A percentile compares a stretch with the other conserved stretches of the same genome.
Evolutionary conservation across 2,113 vertebrate species (phyloP).

Genomic region (Pelusios castaneus): DNA sequence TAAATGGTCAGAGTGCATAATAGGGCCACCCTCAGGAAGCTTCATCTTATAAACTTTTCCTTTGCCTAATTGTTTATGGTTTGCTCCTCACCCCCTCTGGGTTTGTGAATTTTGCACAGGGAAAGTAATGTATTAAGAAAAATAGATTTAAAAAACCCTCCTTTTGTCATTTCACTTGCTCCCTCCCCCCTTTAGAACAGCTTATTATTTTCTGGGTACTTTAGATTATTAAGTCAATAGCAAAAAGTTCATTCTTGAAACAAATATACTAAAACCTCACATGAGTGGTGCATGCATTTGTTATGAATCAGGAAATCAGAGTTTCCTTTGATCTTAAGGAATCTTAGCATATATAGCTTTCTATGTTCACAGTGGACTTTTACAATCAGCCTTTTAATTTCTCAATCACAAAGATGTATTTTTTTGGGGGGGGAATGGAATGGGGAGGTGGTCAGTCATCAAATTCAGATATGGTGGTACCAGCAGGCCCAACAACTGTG

Average conservation of each 20-base stretch:
- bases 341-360: neutral
- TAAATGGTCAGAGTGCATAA: neutral
- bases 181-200: neutral
- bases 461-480: neutral
- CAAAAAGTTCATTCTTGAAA: neutral
- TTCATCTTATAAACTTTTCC: neutral
- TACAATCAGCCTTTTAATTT: neutral
- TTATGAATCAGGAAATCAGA: neutral
- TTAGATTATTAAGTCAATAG: neutral
- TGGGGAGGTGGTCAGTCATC: neutral
- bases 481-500: neutral
- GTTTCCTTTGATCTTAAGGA: neutral
- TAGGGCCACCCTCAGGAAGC: slow-evolving; percentile 19
- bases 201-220: neutral
- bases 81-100: slow-evolving; percentile 7
- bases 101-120: neutral
- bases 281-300: neutral
- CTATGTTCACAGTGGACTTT: neutral
- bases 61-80: neutral
- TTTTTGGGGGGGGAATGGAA: neutral
- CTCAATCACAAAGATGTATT: neutral
- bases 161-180: neutral
- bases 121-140: neutral
- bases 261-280: neutral
- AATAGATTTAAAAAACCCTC: neutral